A percentile compares a stretch with the other conserved stretches of the same genome.
Conservation (phyloP, 2,888 invertebrate species). For the Synergus japonicus region DNA sequence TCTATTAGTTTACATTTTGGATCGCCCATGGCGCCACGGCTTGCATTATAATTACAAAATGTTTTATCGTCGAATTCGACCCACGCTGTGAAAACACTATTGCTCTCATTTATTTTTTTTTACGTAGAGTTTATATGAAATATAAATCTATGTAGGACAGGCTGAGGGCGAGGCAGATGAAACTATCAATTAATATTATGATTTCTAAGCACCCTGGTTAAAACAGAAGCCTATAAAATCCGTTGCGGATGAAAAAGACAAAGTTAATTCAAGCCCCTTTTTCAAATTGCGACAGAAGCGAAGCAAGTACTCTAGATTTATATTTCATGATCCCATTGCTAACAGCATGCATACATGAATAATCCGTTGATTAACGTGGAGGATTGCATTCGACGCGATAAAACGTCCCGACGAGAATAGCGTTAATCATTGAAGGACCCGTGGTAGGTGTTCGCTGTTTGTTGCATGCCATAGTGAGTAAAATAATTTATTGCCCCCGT, state of each 20-base stretch:
- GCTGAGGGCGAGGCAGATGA: neutral
- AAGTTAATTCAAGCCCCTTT: too few species aligned
- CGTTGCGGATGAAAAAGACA: neutral
- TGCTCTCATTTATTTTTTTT: constrained; percentile 3
- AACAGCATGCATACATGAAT: constrained; percentile 5
- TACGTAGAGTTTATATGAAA: neutral
- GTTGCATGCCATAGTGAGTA: constrained; percentile 25
- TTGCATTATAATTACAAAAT: constrained; percentile 48
- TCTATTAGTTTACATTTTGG: constrained; percentile 57
- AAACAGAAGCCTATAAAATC: neutral
- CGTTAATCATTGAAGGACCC: constrained; percentile 39
- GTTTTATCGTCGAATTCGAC: constrained; percentile 43
- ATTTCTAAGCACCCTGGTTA: neutral
- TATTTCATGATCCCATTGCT: constrained; percentile 1
- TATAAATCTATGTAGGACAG: neutral
- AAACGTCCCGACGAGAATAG: constrained; percentile 41
- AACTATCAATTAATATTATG: neutral
- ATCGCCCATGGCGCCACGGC: constrained; percentile 55
- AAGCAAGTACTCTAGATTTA: neutral
- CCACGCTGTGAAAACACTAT: constrained; percentile 37
- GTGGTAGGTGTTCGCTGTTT: constrained; percentile 30
- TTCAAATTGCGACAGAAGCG: neutral
- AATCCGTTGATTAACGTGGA: constrained; percentile 35
- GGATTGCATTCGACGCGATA: constrained; percentile 34
- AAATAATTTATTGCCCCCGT: constrained; percentile 38